phyloP scores from a whole-genome alignment of 2,797 vertebrate genomes.

The Cossypha niveicapilla region DNA sequence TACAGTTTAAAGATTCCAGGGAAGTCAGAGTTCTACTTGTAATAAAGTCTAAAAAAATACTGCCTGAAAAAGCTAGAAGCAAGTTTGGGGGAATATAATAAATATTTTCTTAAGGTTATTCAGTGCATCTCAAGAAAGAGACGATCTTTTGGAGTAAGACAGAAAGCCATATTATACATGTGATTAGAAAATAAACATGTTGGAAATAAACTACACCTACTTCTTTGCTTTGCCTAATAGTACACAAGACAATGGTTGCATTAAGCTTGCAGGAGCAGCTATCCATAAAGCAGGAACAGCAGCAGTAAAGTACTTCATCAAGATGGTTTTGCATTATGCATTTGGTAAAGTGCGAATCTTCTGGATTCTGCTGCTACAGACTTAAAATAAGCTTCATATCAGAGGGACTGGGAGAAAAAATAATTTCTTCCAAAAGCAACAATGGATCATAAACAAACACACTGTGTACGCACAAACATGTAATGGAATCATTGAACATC shows the following conservation, averaged over 20 bases:
- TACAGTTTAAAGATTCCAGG: not conserved
- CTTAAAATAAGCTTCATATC: not conserved
- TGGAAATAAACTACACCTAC: not conserved
- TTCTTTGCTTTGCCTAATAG: not conserved
- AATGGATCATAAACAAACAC: not conserved
- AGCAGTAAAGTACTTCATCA: not conserved
- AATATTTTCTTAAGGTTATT: not conserved
- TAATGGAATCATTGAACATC: not conserved
- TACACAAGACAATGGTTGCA: not conserved
- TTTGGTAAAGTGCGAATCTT: not conserved
- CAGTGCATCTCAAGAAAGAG: not conserved
- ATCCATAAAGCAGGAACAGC: not conserved
- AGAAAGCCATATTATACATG: not conserved
- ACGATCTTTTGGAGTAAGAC: not conserved
- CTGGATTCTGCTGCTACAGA: not conserved
- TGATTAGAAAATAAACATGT: not conserved
- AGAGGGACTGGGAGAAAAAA: not conserved
- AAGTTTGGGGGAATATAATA: not conserved
- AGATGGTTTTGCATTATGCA: not conserved
- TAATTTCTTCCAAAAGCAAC: not conserved
- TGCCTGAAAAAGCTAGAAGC: not conserved
- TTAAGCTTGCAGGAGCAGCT: not conserved
- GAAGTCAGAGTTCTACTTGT: not conserved
- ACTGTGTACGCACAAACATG: rapidly evolving
- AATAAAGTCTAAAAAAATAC: not conserved